Evolutionary conservation across 2,113 vertebrate species (phyloP), one percentile per base, ranked within the genome.

Genomic region (Malurus melanocephalus): DNA sequence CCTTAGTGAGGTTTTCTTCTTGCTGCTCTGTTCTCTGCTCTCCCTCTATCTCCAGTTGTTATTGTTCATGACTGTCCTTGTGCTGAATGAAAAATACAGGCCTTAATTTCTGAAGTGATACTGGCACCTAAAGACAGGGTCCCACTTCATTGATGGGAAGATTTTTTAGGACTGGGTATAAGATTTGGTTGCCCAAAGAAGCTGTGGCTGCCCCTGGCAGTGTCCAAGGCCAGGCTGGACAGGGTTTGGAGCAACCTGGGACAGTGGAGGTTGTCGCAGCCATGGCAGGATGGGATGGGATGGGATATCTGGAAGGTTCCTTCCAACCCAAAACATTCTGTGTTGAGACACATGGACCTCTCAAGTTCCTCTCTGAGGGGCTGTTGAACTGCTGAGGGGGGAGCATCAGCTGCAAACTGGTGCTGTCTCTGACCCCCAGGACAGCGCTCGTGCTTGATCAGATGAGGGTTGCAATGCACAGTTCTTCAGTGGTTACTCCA

Each of bases 121-220:
- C 24, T 84, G 84, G 61, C 26, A 32, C 15, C 16, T 60, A 32
- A 72, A 45, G 38, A 57, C 38, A 55, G 16, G 46, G 30, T 49
- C 14, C 6, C 3, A 2, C 10, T 40, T 43, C 2, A 4, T 5
- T n/a, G 7, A 2, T 1, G 20, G 48, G 20, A 64, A 20, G 33
- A 18, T 2, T 30, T 14, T 71, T 83, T 33, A 42, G 53, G 26
- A 5, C 16, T 26, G 24, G 6, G 3, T 7, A 3, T 7, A 7
- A 28, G 45, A 17, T 67, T 30, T 42, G 40, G 20, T 11, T 46
- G 26, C 28, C 8, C n/a, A 74, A n/a, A 14, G 43, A 0, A 49
- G 40, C 23, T 48, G 24, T 33, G 46, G 55, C 24, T 67, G 46
- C 11, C 5, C 13, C 46, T 87, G 16, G 16, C 0, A 42, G 24